These are phyloP conservation scores for Phylloscopus collybita DNA, from an alignment of 2,797 vertebrate species.

Conservation along the genomic window DNA sequence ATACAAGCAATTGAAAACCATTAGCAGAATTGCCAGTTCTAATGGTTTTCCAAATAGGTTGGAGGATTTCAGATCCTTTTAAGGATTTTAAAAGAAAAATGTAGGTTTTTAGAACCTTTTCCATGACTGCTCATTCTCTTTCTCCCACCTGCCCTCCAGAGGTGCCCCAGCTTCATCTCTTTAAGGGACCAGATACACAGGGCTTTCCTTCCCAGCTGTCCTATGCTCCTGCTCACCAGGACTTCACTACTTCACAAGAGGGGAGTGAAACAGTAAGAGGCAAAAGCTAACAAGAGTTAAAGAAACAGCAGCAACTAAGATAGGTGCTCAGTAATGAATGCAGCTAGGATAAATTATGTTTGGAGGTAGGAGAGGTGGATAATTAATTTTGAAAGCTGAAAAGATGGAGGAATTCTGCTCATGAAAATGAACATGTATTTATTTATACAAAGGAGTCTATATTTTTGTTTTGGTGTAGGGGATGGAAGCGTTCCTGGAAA, in stretches of 20 bases:
- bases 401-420: background rate
- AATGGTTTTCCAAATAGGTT: background rate
- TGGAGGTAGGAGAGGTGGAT: background rate
- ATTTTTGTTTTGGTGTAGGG: background rate
- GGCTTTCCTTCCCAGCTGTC: background rate
- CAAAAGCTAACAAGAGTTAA: background rate
- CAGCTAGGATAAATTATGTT: background rate
- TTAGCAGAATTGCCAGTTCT: background rate
- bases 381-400: background rate
- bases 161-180: background rate
- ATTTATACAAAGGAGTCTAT: background rate
- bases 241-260: background rate
- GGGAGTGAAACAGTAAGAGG: background rate
- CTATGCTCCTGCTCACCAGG: background rate
- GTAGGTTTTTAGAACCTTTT: background rate
- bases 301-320: background rate
- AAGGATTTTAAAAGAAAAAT: background rate
- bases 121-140: background rate
- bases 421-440: background rate
- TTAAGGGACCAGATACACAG: background rate
- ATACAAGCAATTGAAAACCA: background rate
- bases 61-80: background rate
- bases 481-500: background rate
- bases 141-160: background rate
- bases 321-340: background rate